Conservation (phyloP, 2,888 invertebrate species). For the Acrobasis consociella region DNA sequence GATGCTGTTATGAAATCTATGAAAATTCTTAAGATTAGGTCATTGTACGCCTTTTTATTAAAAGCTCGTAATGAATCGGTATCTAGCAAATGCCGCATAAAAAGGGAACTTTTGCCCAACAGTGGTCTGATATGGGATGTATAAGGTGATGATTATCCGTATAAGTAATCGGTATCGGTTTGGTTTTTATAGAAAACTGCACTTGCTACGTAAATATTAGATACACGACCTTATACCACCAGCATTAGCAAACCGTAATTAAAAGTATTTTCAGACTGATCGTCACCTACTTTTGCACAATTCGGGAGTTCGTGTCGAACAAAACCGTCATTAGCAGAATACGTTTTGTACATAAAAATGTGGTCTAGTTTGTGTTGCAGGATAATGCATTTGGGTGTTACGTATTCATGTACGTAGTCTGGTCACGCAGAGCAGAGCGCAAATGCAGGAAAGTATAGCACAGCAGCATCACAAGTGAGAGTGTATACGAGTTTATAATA, state of each 20-base stretch:
- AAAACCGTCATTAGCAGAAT: slow-evolving; percentile 16
- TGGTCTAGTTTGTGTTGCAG: slow-evolving; percentile 37
- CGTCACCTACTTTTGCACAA: neutral
- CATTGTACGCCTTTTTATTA: no score
- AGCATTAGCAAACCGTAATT: neutral
- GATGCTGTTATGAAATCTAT: no score
- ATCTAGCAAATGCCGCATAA: no score
- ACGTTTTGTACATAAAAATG: slow-evolving; percentile 20
- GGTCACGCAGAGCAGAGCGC: slow-evolving; percentile 58
- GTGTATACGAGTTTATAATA: slow-evolving; percentile 61
- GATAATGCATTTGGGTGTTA: slow-evolving; percentile 66
- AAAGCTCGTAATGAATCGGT: no score
- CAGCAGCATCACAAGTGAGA: slow-evolving; percentile 76
- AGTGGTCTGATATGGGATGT: no score
- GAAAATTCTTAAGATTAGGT: no score
- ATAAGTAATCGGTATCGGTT: no score
- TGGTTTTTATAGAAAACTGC: no score
- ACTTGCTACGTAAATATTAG: no score
- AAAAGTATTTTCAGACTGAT: slow-evolving; percentile 3
- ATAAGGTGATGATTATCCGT: no score
- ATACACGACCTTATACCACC: no score
- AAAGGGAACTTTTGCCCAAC: no score
- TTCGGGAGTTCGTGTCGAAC: neutral
- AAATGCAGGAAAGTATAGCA: slow-evolving; percentile 72
- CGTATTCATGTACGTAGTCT: slow-evolving; percentile 62